Percentiles rank a stretch among this genome's conserved stretches.
Conservation (phyloP, 2,113 vertebrate genomes). For the Parotia lawesii region DNA sequence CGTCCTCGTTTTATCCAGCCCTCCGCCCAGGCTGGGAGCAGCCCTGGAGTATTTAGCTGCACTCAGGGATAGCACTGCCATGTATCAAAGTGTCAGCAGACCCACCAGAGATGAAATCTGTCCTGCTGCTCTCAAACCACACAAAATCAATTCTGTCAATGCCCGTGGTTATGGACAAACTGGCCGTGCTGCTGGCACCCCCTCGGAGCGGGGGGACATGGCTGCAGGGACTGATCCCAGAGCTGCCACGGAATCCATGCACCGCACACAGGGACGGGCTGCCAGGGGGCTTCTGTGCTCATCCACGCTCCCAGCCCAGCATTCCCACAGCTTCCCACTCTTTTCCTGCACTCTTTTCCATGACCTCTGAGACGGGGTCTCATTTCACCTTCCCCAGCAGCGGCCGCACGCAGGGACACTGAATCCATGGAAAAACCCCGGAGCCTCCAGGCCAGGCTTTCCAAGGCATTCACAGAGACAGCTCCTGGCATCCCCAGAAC, state of each 20-base stretch:
- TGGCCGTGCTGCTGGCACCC: not conserved
- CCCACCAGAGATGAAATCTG: slow-evolving; percentile 63
- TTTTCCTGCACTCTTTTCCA: not conserved
- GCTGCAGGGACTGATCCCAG: not conserved
- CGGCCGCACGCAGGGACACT: not conserved
- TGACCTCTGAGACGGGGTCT: not conserved
- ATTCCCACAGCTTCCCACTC: not conserved
- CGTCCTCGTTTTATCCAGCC: slow-evolving; percentile 51
- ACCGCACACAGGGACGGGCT: not conserved
- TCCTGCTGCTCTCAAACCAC: slow-evolving; percentile 50
- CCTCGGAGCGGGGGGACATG: rapidly evolving
- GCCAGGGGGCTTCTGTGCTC: not conserved
- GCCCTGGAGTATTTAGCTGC: slow-evolving; percentile 65
- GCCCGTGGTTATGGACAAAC: not conserved
- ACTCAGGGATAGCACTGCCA: slow-evolving; percentile 63
- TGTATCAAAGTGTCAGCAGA: slow-evolving; percentile 72
- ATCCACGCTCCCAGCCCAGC: rapidly evolving
- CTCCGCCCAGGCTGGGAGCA: slow-evolving; percentile 57
- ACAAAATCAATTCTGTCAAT: not conserved
- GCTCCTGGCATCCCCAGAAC: not conserved
- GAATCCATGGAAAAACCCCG: not conserved
- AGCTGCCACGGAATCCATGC: rapidly evolving
- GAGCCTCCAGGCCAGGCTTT: not conserved
- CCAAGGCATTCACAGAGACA: not conserved
- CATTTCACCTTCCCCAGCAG: not conserved